These are phyloP conservation scores for Gymnocephalus cernua DNA, from an alignment of 2,113 vertebrate species.

Conservation along the genomic window DNA sequence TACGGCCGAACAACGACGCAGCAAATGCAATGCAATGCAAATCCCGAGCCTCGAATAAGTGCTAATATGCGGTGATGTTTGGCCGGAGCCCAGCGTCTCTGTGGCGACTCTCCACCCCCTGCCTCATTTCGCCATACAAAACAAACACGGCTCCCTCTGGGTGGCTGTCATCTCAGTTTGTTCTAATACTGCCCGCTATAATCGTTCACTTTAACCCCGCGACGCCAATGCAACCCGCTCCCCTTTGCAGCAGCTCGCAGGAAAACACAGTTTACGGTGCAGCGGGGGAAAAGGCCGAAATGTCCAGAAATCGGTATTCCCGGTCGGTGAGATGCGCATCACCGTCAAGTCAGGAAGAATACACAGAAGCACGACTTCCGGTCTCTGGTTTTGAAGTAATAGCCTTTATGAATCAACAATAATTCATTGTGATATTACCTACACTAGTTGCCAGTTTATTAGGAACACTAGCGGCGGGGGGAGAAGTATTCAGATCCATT, in stretches of 20 bases:
- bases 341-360: constrained; percentile 9
- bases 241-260: constrained; percentile 53
- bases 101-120: constrained; percentile 80
- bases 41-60: constrained; percentile 49
- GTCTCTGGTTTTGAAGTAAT: constrained; percentile 2
- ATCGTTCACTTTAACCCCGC: constrained; percentile 10
- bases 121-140: constrained; percentile 79
- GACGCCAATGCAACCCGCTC: constrained; percentile 37
- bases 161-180: constrained; percentile 64
- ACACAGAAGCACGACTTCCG: constrained; percentile 26
- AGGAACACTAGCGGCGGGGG: too few relatives aligned
- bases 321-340: constrained; percentile 77
- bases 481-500: too few relatives aligned
- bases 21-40: constrained; percentile 64
- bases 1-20: constrained; percentile 59
- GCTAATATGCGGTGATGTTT: constrained; percentile 81
- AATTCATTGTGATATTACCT: not conserved
- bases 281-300: constrained; percentile 58
- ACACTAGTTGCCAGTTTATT: too few relatives aligned
- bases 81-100: constrained; percentile 83
- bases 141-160: constrained; percentile 76
- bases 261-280: constrained; percentile 65
- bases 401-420: not conserved
- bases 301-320: constrained; percentile 70
- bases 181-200: constrained; percentile 58